Percentiles rank a stretch among this genome's conserved stretches.
Conservation (phyloP, 2,113 vertebrate genomes). For the Spizaetus ornatus region DNA sequence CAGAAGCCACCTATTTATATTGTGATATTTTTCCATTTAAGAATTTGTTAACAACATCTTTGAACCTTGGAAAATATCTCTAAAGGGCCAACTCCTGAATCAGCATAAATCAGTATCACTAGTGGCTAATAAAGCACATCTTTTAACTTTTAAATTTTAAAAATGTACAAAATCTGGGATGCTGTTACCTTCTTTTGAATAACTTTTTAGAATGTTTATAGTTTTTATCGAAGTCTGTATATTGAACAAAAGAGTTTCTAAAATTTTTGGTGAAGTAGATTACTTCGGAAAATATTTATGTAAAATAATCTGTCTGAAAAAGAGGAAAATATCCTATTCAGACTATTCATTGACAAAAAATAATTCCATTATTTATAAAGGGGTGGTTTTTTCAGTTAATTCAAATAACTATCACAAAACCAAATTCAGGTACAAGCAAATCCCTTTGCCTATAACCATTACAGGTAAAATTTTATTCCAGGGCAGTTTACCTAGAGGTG, state of each 20-base stretch:
- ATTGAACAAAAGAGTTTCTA: not conserved
- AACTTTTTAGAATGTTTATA: not conserved
- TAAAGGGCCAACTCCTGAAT: not conserved
- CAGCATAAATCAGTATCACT: not conserved
- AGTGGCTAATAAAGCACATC: not conserved
- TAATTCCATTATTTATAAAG: not conserved
- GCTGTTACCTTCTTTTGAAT: not conserved
- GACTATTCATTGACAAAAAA: not conserved
- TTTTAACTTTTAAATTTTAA: not conserved
- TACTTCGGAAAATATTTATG: not conserved
- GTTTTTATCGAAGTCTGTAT: not conserved
- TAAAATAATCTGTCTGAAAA: not conserved
- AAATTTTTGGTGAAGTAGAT: not conserved
- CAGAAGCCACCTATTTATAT: not conserved
- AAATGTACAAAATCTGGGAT: not conserved
- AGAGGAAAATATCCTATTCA: not conserved
- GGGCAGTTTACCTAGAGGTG: not conserved
- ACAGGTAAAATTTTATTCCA: not conserved
- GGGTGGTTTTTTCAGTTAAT: not conserved
- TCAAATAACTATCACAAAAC: not conserved
- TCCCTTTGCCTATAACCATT: not conserved
- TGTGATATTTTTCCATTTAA: not conserved
- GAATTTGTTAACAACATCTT: not conserved
- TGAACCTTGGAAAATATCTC: not conserved
- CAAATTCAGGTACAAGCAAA: not conserved